Conservation (phyloP, 1,140 invertebrate species). For the Drosophila suzukii region DNA sequence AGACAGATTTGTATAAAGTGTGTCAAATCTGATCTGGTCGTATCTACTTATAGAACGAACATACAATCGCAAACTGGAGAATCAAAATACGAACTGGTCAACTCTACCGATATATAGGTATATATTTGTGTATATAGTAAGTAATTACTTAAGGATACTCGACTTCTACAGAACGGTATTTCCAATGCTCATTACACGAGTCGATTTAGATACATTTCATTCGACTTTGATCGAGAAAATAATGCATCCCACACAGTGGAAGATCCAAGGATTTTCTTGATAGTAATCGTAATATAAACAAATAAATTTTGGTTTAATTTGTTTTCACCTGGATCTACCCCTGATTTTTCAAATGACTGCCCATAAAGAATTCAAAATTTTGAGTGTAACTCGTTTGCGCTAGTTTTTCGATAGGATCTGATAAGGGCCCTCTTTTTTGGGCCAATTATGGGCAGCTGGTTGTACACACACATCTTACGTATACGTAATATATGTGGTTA, state of each 20-base stretch:
- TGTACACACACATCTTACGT: conserved; percentile 7
- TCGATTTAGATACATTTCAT: not conserved
- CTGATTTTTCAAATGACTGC: conserved; percentile 8
- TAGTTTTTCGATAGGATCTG: conserved; percentile 2
- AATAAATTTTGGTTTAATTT: not conserved
- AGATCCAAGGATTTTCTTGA: not conserved
- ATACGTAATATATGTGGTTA: conserved; percentile 3
- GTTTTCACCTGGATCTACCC: not conserved
- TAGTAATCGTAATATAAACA: not conserved
- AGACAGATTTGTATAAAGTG: conserved; percentile 17
- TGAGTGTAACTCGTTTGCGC: not conserved
- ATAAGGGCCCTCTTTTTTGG: not conserved
- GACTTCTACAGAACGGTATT: conserved; percentile 32
- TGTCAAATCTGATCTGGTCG: conserved; percentile 14
- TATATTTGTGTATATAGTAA: conserved; percentile 10
- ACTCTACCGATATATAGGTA: conserved; percentile 38
- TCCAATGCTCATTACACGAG: conserved; percentile 17
- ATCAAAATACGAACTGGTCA: conserved; percentile 45
- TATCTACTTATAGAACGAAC: conserved; percentile 40
- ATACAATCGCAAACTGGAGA: conserved; percentile 44
- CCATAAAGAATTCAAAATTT: conserved; percentile 27
- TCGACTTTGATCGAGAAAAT: conserved; percentile 2
- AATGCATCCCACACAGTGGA: conserved; percentile 9
- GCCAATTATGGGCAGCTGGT: conserved; percentile 20
- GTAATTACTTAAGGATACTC: conserved; percentile 14